Evolutionary conservation across 2,888 invertebrate genomes (phyloP), one percentile per base, ranked within the genome.

Genomic region (Brachycybe producta): DNA sequence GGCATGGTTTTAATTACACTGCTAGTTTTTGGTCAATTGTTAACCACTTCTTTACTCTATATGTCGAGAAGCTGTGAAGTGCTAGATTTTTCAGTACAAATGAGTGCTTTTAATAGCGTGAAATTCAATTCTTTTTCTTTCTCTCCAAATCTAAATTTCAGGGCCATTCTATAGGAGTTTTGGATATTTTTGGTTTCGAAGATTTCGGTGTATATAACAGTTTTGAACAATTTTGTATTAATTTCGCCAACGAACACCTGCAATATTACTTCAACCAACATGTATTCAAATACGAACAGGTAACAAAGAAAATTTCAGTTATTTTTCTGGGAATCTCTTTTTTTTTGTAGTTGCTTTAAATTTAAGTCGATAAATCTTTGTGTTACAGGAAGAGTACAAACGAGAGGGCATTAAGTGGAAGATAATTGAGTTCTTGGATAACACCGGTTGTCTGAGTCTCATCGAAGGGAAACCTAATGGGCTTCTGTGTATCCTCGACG

Each of bases 261-360:
- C 94, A 95, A 71, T 87, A 88, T 69, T 94, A 94, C 68, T 95
- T 95, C 73, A 94, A 94, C 73, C 88, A 92, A 69, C 94, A 95
- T 67, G 94, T 95, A 59, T 95, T 95, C 72, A 91, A 92, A 70
- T 92, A 92, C 64, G 94, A 94, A 65, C 71, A 94, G 74, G 88
- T 92, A 67, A 92, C 94, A 69, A 94, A 94, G 66, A 74, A 85
- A 64, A 69, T 70, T 15, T 13, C 32, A 11, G 32, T 32, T 32
- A 32, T n/a, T 11, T 13, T 39, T 15, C 17, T 17, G 15, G 41
- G 15, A 21, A 2, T 23, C 23, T 17, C 41, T 21, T n/a, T 11
- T 30, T 11, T 30, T n/a, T 23, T 2, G 23, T 21, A 15, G 19
- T 40, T 40, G 4, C 11, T 23, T 40, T 8, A 19, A 40, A 19